A percentile compares a stretch with the other conserved stretches of the same genome.
These are phyloP conservation scores for Varroa destructor DNA, from an alignment of 1,140 invertebrate species.

Conservation along the genomic window DNA sequence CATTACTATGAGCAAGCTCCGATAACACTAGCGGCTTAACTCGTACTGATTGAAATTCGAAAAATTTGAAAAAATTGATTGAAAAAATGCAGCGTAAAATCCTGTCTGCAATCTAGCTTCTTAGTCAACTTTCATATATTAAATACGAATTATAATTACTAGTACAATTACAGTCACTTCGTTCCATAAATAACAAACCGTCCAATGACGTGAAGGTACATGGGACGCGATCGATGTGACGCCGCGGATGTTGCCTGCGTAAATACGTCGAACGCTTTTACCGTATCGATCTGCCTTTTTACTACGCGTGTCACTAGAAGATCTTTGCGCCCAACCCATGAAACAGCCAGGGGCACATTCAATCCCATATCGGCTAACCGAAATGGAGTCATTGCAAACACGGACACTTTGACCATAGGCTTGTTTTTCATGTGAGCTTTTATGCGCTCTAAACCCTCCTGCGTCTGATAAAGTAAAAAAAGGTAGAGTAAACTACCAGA, in stretches of 20 bases:
- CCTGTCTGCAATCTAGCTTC: no score
- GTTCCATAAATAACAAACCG: no score
- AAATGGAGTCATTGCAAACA: constrained; percentile 7
- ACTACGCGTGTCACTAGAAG: constrained; percentile 3
- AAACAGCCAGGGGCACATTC: neutral
- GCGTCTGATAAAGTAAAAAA: neutral
- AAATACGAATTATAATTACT: no score
- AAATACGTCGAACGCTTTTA: constrained; percentile 4
- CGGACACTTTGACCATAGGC: neutral
- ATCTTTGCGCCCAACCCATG: constrained; percentile 2
- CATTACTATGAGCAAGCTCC: no score
- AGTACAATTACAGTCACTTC: no score
- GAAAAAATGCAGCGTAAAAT: no score
- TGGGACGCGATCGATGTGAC: no score
- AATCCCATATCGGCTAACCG: neutral
- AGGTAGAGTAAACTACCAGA: neutral
- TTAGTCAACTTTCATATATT: no score
- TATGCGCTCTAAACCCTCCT: neutral
- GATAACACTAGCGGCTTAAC: no score
- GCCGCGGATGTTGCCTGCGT: neutral
- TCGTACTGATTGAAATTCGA: no score
- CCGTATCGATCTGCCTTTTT: neutral
- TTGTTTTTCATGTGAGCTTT: neutral
- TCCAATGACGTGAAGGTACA: no score
- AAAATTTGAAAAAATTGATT: no score